Percentiles rank a stretch among this genome's conserved stretches.
Conservation (phyloP, 2,888 invertebrate genomes). For the Tribolium freemani region DNA sequence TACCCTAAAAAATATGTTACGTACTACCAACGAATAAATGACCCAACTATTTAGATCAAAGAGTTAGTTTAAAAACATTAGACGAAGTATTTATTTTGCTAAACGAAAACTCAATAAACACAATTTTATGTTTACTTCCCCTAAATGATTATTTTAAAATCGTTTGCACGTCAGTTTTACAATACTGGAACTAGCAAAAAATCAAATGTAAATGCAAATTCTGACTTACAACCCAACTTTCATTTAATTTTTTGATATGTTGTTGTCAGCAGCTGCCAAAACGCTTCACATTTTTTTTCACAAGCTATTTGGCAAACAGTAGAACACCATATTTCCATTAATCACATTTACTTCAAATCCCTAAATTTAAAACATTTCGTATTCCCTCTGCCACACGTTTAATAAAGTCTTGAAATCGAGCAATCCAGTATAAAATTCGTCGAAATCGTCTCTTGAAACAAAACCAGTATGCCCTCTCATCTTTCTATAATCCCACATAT, state of each 20-base stretch:
- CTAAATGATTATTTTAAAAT: no score
- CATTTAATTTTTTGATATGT: neutral
- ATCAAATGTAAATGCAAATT: neutral
- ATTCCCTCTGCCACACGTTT: no score
- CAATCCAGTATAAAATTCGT: constrained; percentile 8
- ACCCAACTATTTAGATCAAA: no score
- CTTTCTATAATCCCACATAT: constrained; percentile 52
- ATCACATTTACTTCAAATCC: neutral
- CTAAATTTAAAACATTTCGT: no score
- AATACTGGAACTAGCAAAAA: neutral
- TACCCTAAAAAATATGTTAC: no score
- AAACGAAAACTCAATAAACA: no score
- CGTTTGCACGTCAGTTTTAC: no score
- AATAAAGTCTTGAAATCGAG: neutral
- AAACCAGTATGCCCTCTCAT: constrained; percentile 26
- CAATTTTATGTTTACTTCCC: no score
- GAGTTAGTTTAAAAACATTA: no score
- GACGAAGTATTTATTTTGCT: no score
- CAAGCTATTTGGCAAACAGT: neutral
- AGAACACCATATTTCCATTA: neutral
- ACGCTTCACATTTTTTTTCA: neutral
- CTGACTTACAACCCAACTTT: neutral
- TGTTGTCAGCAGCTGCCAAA: neutral
- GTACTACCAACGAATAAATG: no score
- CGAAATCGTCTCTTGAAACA: constrained; percentile 32